These are phyloP conservation scores for Theocolax elegans DNA, from an alignment of 1,140 invertebrate species.

Conservation along the genomic window DNA sequence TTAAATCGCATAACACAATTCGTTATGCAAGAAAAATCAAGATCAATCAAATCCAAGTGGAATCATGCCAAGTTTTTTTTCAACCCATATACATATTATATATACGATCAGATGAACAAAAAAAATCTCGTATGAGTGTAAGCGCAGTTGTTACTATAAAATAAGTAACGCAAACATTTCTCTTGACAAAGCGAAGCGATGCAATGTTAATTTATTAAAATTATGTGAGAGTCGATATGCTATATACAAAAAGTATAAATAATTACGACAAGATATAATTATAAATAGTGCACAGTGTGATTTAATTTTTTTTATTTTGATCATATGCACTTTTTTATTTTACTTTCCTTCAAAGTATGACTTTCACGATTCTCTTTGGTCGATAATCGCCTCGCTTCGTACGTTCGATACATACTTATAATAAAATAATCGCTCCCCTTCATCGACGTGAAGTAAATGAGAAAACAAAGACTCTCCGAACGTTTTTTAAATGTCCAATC, in stretches of 20 bases:
- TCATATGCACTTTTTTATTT: too few species aligned
- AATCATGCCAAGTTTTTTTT: too few species aligned
- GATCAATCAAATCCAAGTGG: neutral
- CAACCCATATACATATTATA: too few species aligned
- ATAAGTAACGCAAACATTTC: neutral
- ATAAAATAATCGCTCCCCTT: neutral
- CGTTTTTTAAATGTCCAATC: conserved; percentile 1
- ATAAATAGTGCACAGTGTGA: too few species aligned
- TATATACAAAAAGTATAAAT: too few species aligned
- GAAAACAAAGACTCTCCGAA: conserved; percentile 24
- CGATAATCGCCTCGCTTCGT: conserved; percentile 13
- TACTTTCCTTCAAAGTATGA: too few species aligned
- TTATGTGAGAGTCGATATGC: too few species aligned
- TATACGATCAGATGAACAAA: too few species aligned
- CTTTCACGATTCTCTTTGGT: too few species aligned
- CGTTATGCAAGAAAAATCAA: neutral
- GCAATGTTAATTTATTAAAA: too few species aligned
- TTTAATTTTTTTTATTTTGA: too few species aligned
- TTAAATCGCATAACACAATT: neutral
- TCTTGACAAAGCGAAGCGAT: conserved; percentile 3
- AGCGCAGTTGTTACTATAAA: neutral
- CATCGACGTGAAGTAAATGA: neutral
- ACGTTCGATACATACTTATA: neutral
- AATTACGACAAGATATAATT: too few species aligned
- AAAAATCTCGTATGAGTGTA: neutral